A percentile compares a stretch with the other conserved stretches of the same genome.
These are phyloP conservation scores for Myotis myotis DNA, from an alignment of 2,797 vertebrate species.

Conservation along the genomic window DNA sequence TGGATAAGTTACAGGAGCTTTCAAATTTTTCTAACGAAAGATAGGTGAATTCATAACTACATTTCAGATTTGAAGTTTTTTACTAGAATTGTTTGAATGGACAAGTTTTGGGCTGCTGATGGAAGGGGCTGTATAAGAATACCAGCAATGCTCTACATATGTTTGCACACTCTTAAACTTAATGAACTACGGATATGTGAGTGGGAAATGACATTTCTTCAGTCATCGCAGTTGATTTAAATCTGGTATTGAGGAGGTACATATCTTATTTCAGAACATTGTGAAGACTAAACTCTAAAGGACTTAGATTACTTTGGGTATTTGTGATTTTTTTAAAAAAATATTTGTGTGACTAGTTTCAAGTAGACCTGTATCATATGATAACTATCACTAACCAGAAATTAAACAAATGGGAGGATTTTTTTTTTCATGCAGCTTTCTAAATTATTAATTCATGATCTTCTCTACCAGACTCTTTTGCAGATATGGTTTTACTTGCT, in stretches of 20 bases:
- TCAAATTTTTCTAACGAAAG: not conserved
- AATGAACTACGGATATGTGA: not conserved
- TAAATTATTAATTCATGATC: not conserved
- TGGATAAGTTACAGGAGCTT: not conserved
- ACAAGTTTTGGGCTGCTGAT: not conserved
- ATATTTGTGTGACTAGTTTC: not conserved
- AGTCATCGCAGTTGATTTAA: not conserved
- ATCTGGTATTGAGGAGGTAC: not conserved
- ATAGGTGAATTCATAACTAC: slow-evolving; percentile 25
- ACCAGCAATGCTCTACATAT: not conserved
- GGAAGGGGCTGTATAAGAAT: not conserved
- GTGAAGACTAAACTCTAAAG: not conserved
- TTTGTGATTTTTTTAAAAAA: not conserved
- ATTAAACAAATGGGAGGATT: not conserved
- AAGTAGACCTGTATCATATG: not conserved
- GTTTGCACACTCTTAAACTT: slow-evolving; percentile 6
- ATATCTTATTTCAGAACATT: not conserved
- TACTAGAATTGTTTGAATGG: slow-evolving; percentile 2
- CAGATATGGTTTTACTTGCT: slow-evolving; percentile 36
- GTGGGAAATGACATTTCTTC: not conserved
- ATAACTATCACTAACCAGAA: not conserved
- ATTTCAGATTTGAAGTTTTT: not conserved
- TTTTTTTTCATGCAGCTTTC: not conserved
- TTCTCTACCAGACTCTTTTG: slow-evolving; percentile 38
- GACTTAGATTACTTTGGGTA: not conserved